A percentile compares a stretch with the other conserved stretches of the same genome.
phyloP scores from a whole-genome alignment of 2,888 invertebrate genomes.

The Pristionchus fissidentatus region DNA sequence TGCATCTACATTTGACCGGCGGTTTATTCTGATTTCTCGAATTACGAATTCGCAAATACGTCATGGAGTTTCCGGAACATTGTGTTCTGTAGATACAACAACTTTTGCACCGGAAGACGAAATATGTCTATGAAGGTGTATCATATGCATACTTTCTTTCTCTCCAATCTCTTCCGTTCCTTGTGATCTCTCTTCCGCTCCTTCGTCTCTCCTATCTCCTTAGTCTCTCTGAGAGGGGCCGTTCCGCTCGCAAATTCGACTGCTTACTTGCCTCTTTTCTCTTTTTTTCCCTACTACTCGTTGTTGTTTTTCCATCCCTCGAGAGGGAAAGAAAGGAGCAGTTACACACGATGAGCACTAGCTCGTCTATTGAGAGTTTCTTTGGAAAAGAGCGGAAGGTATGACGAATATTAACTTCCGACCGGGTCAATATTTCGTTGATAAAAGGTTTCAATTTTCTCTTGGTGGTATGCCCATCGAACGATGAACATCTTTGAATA shows the following conservation, averaged over 20 bases:
- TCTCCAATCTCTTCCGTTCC: background rate
- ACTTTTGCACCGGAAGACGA: constrained; percentile 7
- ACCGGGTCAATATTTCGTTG: too few relatives aligned
- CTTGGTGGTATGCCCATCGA: too few relatives aligned
- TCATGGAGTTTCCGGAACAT: background rate
- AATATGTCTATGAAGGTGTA: constrained; percentile 27
- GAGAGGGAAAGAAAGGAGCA: background rate
- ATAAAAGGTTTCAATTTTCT: too few relatives aligned
- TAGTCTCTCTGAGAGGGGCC: background rate
- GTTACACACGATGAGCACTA: too few relatives aligned
- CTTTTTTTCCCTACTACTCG: background rate
- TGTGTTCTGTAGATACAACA: constrained; percentile 13
- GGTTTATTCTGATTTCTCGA: too few relatives aligned
- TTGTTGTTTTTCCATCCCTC: constrained; percentile 21
- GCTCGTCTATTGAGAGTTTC: too few relatives aligned
- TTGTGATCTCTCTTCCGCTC: background rate
- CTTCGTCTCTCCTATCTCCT: constrained; percentile 8
- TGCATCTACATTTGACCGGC: too few relatives aligned
- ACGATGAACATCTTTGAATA: too few relatives aligned
- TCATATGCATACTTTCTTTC: background rate
- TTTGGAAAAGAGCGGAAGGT: too few relatives aligned
- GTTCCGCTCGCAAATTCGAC: constrained; percentile 2
- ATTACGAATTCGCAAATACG: background rate
- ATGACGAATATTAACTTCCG: too few relatives aligned
- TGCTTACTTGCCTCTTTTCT: background rate